These are phyloP conservation scores for Endotricha flammealis DNA, from an alignment of 2,888 invertebrate genomes.

Conservation along the genomic window DNA sequence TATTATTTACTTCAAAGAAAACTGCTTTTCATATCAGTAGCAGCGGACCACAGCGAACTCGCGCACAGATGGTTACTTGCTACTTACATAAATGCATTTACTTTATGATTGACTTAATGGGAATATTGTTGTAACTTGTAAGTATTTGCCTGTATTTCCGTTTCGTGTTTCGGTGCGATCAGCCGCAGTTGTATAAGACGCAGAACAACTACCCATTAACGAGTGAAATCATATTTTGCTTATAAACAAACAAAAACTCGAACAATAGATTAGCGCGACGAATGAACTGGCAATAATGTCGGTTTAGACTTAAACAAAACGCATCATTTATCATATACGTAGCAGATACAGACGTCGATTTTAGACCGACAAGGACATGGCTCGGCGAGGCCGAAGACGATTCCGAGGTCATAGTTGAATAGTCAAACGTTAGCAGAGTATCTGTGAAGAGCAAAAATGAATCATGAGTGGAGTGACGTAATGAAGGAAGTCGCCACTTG, in stretches of 20 bases:
- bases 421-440: constrained; percentile 38
- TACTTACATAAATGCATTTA: constrained; percentile 59
- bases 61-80: constrained; percentile 55
- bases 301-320: constrained; percentile 28
- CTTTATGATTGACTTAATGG: constrained; percentile 63
- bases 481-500: constrained; percentile 70
- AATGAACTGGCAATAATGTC: constrained; percentile 31
- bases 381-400: constrained; percentile 23
- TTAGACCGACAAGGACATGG: constrained; percentile 42
- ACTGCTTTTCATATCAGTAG: constrained; percentile 71
- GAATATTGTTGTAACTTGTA: constrained; percentile 59
- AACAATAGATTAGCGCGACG: constrained; percentile 32
- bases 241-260: constrained; percentile 26
- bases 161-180: constrained; percentile 45
- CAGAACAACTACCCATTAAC: constrained; percentile 34
- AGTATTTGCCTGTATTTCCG: constrained; percentile 47
- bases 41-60: constrained; percentile 51
- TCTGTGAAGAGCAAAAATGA: constrained; percentile 50
- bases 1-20: constrained; percentile 64
- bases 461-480: constrained; percentile 63
- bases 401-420: constrained; percentile 48
- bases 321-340: constrained; percentile 29
- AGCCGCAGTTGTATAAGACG: constrained; percentile 38
- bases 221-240: constrained; percentile 28
- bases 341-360: constrained; percentile 26